Percentiles rank a stretch among this genome's conserved stretches.
phyloP scores from a whole-genome alignment of 2,113 vertebrate genomes.

The Girardinichthys multiradiatus region DNA sequence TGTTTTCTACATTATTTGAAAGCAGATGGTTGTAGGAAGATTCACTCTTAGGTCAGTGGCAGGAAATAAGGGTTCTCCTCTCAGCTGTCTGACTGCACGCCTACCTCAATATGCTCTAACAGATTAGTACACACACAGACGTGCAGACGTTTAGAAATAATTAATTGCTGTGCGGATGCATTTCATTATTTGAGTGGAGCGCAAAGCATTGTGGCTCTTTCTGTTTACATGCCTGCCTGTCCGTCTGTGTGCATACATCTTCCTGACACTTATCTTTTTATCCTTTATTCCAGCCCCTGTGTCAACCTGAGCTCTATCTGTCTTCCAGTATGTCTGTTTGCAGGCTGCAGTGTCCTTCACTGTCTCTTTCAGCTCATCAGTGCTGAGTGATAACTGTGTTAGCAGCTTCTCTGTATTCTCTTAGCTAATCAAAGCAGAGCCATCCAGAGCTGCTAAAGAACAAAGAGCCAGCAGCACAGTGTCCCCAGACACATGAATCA shows the following conservation, averaged over 20 bases:
- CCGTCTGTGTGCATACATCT: constrained; percentile 55
- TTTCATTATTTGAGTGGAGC: constrained; percentile 57
- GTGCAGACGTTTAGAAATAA: constrained; percentile 43
- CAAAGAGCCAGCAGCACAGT: constrained; percentile 34
- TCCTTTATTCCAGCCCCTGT: constrained; percentile 23
- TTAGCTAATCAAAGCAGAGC: constrained; percentile 60
- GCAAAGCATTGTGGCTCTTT: constrained; percentile 35
- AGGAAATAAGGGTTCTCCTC: constrained; percentile 56
- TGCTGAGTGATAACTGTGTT: constrained; percentile 68
- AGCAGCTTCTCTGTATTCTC: constrained; percentile 59
- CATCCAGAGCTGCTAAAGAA: constrained; percentile 33
- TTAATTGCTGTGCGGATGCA: constrained; percentile 55
- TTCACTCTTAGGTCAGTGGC: constrained; percentile 31
- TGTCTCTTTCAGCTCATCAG: constrained; percentile 59
- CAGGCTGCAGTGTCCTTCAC: constrained; percentile 55
- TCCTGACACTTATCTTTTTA: constrained; percentile 35
- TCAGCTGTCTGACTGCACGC: constrained; percentile 56
- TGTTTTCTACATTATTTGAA: constrained; percentile 43
- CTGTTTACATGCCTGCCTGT: constrained; percentile 27
- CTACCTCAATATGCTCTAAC: constrained; percentile 61
- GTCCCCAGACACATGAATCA: constrained; percentile 14
- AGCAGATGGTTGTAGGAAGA: constrained; percentile 36
- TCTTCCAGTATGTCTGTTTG: constrained; percentile 48
- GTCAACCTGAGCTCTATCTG: constrained; percentile 58
- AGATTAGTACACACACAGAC: constrained; percentile 32